Base-by-base conservation (phyloP, 2,888 invertebrate genomes). In the Gastrophysa polygoni region DNA sequence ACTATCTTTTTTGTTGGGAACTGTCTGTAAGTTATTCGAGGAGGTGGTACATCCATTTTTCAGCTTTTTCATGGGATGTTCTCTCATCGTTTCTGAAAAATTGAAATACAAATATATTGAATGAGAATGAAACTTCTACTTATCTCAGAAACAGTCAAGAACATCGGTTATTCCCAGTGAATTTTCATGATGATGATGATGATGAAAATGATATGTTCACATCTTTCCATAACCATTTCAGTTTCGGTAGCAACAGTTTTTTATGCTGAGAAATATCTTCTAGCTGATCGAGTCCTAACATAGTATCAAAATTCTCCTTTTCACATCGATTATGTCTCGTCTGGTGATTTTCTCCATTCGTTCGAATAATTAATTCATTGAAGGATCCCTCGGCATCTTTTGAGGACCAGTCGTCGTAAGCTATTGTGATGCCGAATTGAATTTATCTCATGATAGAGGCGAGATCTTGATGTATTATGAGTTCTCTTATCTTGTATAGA, bases 271-370 rank as follows among this genome's bases (percentile, higher is more conserved):
- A 50, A 49, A 28, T 28, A 14, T 54, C 24, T 34, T 43, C 43
- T 38, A 54, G 38, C 28, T 43, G 43, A 59, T 57, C 63, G 44
- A 46, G 59, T 56, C 52, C 59, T 38, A 56, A 52, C 59, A 49
- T 59, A 52, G 57, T 75, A 76, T 76, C 74, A 75, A 76, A 75
- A 76, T 75, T 76, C 76, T 74, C 67, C 73, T 75, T 76, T 77
- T 77, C 77, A 77, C 73, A 77, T 75, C 75, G 76, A 77, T 77
- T 77, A 77, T 66, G 69, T 59, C 73, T 72, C 72, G 75, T 73
- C 67, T 67, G 72, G 75, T 77, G 75, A 70, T 63, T 63, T 55
- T 59, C 48, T 47, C 48, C 59, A 54, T 55, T 68, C 70, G 68
- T 69, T 69, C 64, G 66, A 67, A 65, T 68, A 68, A 70, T n/a